These are phyloP conservation scores for Bombus balteatus DNA, from an alignment of 1,140 invertebrate genomes.

Conservation along the genomic window DNA sequence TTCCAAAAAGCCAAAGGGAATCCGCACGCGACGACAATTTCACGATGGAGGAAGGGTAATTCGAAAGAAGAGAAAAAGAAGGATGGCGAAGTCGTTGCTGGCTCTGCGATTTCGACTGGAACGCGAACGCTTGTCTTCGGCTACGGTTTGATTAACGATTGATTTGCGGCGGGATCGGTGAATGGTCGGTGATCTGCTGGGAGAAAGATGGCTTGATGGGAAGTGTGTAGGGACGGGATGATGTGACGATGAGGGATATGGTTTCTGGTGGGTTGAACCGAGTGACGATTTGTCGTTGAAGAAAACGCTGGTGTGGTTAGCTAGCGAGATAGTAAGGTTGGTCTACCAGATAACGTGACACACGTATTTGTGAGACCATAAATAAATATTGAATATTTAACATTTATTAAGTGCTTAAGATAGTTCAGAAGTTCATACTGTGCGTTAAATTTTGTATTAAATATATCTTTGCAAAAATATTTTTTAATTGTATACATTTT, in stretches of 20 bases:
- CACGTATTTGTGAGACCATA: too few relatives aligned
- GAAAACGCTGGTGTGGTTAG: neutral
- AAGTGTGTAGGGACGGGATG: neutral
- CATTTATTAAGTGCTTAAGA: too few relatives aligned
- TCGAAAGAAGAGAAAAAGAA: conserved; percentile 26
- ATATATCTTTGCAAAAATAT: too few relatives aligned
- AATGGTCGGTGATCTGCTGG: conserved; percentile 14
- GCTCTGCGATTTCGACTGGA: conserved; percentile 25
- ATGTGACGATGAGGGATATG: neutral
- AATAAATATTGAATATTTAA: too few relatives aligned
- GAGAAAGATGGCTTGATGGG: neutral
- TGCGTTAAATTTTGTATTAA: too few relatives aligned
- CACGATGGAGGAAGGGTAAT: conserved; percentile 1
- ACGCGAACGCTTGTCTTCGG: neutral
- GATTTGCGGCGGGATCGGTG: conserved; percentile 29
- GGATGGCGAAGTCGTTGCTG: neutral
- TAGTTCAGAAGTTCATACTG: too few relatives aligned
- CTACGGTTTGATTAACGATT: conserved; percentile 51
- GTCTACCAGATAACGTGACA: too few relatives aligned
- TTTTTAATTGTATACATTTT: too few relatives aligned
- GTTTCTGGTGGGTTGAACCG: neutral
- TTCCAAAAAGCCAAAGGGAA: conserved; percentile 64
- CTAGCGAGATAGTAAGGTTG: neutral
- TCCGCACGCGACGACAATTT: conserved; percentile 71
- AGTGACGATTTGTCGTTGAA: neutral